phyloP scores from a whole-genome alignment of 2,113 vertebrate species.

The Fulmarus glacialis region DNA sequence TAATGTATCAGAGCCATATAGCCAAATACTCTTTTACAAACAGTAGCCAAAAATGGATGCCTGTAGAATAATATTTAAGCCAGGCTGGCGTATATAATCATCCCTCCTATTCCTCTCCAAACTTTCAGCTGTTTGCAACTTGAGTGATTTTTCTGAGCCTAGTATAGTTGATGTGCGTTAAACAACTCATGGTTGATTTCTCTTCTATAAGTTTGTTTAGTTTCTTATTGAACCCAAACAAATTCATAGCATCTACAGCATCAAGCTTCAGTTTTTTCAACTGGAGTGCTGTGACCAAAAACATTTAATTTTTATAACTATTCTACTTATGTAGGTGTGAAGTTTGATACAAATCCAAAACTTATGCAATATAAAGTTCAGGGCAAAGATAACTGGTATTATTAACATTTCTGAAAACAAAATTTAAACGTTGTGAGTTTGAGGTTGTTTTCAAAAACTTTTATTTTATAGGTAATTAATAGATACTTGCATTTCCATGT shows the following conservation, averaged over 20 bases:
- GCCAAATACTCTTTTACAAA: not conserved
- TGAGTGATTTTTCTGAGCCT: not conserved
- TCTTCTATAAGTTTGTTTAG: not conserved
- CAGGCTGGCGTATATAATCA: rapidly evolving
- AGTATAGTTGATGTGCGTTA: not conserved
- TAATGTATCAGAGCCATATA: not conserved
- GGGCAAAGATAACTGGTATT: not conserved
- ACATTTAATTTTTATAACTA: rapidly evolving
- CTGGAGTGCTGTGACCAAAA: not conserved
- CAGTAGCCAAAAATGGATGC: not conserved
- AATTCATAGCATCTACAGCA: not conserved
- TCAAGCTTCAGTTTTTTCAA: not conserved
- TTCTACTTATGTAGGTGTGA: not conserved
- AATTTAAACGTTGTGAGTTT: not conserved
- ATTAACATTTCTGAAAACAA: not conserved
- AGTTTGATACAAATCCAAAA: not conserved
- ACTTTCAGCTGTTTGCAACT: not conserved
- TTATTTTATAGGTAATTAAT: not conserved
- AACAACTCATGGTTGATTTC: not conserved
- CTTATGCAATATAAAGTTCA: not conserved
- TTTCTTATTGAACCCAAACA: not conserved
- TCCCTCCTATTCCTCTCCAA: not conserved
- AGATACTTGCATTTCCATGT: not conserved
- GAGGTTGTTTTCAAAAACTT: not conserved
- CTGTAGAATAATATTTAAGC: not conserved